Evolutionary conservation across 1,140 invertebrate species (phyloP).

Genomic region (Hylaeus anthracinus): DNA sequence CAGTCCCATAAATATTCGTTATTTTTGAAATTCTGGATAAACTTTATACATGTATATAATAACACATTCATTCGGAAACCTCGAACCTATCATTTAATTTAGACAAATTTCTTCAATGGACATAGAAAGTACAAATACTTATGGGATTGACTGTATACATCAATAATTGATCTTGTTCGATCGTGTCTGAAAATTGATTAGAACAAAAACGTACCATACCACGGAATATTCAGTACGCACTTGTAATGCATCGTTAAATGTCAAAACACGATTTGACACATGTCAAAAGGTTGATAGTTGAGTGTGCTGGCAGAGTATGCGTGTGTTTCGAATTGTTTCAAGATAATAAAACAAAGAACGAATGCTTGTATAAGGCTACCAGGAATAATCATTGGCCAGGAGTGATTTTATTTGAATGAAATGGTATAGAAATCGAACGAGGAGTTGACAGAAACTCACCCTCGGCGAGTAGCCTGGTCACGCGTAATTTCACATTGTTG

Average conservation of each 20-base stretch:
- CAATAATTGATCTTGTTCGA: not conserved
- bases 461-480: slow-evolving; percentile 96
- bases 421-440: slow-evolving; percentile 38
- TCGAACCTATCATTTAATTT: no score
- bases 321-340: not conserved
- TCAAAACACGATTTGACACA: slow-evolving; percentile 69
- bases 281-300: slow-evolving; percentile 44
- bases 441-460: slow-evolving; percentile 83
- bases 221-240: not conserved
- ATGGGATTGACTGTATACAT: not conserved
- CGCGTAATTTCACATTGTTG: slow-evolving; percentile 92
- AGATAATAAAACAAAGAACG: not conserved
- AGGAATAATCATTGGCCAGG: not conserved
- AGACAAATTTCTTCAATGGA: no score
- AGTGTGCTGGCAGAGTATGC: not conserved
- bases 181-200: no score
- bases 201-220: not conserved
- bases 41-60: no score
- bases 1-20: no score
- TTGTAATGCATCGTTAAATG: slow-evolving; percentile 41
- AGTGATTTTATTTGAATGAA: not conserved
- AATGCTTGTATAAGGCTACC: not conserved
- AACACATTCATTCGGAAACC: no score
- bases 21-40: no score
- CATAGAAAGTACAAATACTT: no score